These are phyloP conservation scores for Austrofundulus limnaeus DNA, from an alignment of 2,113 vertebrate species.

Conservation along the genomic window DNA sequence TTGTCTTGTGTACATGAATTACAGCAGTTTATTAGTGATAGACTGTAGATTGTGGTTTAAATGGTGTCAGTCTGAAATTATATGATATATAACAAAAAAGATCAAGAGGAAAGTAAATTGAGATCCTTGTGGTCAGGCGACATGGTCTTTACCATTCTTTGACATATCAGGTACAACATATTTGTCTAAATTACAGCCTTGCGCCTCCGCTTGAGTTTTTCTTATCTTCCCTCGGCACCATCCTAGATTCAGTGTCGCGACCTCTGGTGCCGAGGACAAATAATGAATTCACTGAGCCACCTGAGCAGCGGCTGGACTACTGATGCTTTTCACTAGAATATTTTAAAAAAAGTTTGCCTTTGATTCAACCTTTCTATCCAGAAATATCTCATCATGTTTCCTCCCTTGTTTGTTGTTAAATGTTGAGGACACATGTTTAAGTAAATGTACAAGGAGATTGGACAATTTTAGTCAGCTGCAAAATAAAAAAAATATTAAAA, in stretches of 20 bases:
- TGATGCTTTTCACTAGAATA: constrained; percentile 37
- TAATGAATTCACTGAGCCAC: constrained; percentile 52
- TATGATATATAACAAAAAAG: neutral
- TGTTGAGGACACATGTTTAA: too few species aligned
- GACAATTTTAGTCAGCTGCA: too few species aligned
- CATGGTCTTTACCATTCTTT: constrained; percentile 24
- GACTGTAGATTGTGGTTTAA: constrained; percentile 10
- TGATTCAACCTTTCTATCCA: neutral
- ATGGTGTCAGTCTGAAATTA: neutral
- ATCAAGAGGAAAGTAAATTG: constrained; percentile 15
- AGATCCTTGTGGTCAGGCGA: constrained; percentile 32
- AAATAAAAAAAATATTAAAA: too few species aligned
- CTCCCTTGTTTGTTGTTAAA: neutral
- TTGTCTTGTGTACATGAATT: constrained; percentile 39
- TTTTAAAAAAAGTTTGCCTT: neutral
- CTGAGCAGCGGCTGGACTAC: constrained; percentile 44
- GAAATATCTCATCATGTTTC: too few species aligned
- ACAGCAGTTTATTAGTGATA: constrained; percentile 18
- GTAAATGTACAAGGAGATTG: too few species aligned
- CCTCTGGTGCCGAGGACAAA: constrained; percentile 43
- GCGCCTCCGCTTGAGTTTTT: constrained; percentile 30
- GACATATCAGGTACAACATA: constrained; percentile 40
- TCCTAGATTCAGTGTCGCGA: constrained; percentile 56
- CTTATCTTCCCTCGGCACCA: constrained; percentile 45
- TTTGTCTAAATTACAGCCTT: constrained; percentile 61